A percentile compares a stretch with the other conserved stretches of the same genome.
These are phyloP conservation scores for Sabatieria punctata DNA, from an alignment of 2,888 invertebrate species.

Conservation along the genomic window DNA sequence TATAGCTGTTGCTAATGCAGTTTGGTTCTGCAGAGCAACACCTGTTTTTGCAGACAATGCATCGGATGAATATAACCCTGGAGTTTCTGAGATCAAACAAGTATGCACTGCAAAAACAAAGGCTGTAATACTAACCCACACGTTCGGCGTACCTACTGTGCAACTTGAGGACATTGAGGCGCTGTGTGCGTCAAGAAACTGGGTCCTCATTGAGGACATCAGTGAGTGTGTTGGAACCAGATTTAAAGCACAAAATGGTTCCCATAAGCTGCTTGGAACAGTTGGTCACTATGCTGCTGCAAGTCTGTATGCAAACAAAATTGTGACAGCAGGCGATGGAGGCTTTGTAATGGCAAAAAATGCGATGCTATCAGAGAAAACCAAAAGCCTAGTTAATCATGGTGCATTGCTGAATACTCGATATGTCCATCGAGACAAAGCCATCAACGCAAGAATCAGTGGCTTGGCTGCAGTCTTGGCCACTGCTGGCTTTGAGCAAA, in stretches of 20 bases:
- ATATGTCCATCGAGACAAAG: background rate
- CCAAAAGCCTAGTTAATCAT: conserved; percentile 6
- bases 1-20: conserved; percentile 10
- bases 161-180: conserved; percentile 1
- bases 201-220: conserved; percentile 8
- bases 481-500: background rate
- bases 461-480: background rate
- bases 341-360: conserved; percentile 9
- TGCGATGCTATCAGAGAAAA: background rate
- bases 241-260: background rate
- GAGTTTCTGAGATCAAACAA: background rate
- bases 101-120: conserved; percentile 5
- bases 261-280: conserved; percentile 3
- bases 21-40: conserved; percentile 6
- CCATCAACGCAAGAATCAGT: background rate
- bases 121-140: conserved; percentile 9
- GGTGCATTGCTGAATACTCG: background rate
- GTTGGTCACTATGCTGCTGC: conserved; percentile 9
- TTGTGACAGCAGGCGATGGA: conserved; percentile 8
- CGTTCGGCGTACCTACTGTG: conserved; percentile 6
- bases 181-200: background rate
- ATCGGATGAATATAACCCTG: conserved; percentile 5
- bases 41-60: conserved; percentile 7
- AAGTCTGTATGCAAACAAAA: conserved; percentile 9
- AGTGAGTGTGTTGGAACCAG: conserved; percentile 8